Evolutionary conservation across 1,140 invertebrate genomes (phyloP).

Genomic region (Drosophila truncata): DNA sequence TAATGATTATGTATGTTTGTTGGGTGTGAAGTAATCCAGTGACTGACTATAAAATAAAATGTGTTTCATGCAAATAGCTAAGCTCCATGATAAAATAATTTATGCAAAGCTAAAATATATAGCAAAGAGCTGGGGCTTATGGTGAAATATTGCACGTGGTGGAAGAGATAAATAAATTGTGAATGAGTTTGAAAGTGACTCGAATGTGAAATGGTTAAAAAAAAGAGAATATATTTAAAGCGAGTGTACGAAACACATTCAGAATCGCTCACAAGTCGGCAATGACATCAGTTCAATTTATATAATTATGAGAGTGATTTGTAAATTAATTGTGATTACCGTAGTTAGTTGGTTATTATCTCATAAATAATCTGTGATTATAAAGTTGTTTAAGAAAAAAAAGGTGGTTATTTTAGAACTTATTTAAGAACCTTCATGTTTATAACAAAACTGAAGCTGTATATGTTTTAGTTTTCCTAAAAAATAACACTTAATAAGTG

Average conservation of each 20-base stretch:
- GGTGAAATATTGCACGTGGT: conserved; percentile 6
- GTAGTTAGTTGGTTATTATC: not conserved
- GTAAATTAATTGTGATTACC: not conserved
- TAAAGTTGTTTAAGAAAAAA: not conserved
- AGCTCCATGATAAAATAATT: not conserved
- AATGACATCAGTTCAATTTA: conserved; percentile 2
- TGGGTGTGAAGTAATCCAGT: not conserved
- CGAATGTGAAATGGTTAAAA: not conserved
- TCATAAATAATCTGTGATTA: not conserved
- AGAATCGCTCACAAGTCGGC: not conserved
- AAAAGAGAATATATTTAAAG: not conserved
- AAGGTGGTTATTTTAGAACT: not conserved
- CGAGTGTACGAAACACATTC: not conserved
- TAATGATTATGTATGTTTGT: not conserved
- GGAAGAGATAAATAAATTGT: not conserved
- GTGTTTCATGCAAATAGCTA: not conserved
- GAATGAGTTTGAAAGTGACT: not conserved
- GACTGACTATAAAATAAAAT: not conserved
- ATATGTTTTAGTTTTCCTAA: not conserved
- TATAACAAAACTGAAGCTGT: not conserved
- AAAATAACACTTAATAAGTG: not conserved
- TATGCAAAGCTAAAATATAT: not conserved
- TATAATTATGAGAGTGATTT: not conserved
- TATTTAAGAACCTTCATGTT: not conserved
- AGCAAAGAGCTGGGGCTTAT: not conserved